Percentiles rank a stretch among this genome's conserved stretches.
phyloP scores from a whole-genome alignment of 1,140 invertebrate genomes.

The Diploscapter pachys region DNA sequence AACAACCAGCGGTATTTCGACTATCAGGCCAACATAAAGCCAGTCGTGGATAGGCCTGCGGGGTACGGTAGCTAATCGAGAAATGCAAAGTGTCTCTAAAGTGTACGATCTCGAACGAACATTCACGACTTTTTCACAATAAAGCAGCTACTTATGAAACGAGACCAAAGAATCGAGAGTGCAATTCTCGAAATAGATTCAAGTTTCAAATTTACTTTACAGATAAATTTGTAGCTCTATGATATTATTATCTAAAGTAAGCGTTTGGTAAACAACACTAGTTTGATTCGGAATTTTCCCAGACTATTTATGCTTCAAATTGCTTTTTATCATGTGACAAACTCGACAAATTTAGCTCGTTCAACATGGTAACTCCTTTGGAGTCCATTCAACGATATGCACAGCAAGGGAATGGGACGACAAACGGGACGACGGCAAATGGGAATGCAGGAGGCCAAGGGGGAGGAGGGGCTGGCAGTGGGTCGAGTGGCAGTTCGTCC shows the following conservation, averaged over 20 bases:
- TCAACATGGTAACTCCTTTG: constrained; percentile 59
- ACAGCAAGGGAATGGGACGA: constrained; percentile 25
- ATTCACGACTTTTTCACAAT: no score
- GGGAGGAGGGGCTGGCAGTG: no score
- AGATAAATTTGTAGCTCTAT: neutral
- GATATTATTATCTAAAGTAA: neutral
- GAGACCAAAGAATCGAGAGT: neutral
- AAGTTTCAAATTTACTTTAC: neutral
- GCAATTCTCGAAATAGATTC: constrained; percentile 18
- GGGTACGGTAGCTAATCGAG: constrained; percentile 20
- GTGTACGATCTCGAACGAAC: neutral
- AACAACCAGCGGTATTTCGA: constrained; percentile 22
- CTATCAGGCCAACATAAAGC: constrained; percentile 25
- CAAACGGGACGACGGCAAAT: no score
- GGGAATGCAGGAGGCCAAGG: no score
- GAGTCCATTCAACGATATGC: constrained; percentile 57
- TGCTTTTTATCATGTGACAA: no score
- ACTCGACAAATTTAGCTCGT: neutral
- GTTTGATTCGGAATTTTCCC: neutral
- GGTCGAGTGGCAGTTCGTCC: no score
- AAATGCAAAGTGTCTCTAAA: constrained; percentile 2
- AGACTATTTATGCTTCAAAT: constrained; percentile 22
- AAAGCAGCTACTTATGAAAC: no score
- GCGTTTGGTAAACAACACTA: neutral
- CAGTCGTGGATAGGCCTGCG: constrained; percentile 11